Percentiles rank a stretch among this genome's conserved stretches.
These are phyloP conservation scores for Phalacrocorax carbo DNA, from an alignment of 2,113 vertebrate species.

Conservation along the genomic window DNA sequence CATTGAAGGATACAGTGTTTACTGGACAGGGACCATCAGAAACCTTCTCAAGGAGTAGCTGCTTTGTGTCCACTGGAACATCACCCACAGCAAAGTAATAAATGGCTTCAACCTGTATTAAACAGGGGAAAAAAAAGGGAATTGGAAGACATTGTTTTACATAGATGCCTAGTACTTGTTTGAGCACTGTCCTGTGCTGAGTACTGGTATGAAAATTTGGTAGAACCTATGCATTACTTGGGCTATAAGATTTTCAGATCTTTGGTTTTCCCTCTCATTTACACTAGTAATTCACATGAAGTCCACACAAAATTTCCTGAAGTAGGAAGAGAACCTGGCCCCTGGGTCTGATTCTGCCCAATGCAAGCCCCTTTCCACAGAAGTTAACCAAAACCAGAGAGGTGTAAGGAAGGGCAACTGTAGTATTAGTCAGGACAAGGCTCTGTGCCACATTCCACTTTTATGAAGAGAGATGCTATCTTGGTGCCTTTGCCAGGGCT, in stretches of 20 bases:
- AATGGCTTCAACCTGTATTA: conserved; percentile 75
- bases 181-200: background rate
- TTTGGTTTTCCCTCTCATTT: background rate
- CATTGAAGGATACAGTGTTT: conserved; percentile 79
- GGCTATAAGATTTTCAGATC: background rate
- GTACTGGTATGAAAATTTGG: background rate
- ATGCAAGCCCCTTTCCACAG: background rate
- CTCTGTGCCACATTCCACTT: background rate
- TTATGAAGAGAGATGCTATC: background rate
- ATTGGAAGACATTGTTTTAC: background rate
- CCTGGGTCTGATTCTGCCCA: background rate
- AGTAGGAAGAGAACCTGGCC: background rate
- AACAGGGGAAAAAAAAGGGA: background rate
- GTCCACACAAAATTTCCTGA: background rate
- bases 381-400: background rate
- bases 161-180: background rate
- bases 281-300: background rate
- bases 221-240: background rate
- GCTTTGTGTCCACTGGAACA: conserved; percentile 53
- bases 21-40: conserved; percentile 56
- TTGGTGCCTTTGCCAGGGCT: background rate
- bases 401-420: background rate
- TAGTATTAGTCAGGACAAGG: background rate
- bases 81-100: conserved; percentile 81
- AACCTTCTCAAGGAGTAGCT: conserved; percentile 61